Evolutionary conservation across 53 echinoderm and acorn worm genomes (phyloP).

Genomic region (Hippasteria phrygiana): DNA sequence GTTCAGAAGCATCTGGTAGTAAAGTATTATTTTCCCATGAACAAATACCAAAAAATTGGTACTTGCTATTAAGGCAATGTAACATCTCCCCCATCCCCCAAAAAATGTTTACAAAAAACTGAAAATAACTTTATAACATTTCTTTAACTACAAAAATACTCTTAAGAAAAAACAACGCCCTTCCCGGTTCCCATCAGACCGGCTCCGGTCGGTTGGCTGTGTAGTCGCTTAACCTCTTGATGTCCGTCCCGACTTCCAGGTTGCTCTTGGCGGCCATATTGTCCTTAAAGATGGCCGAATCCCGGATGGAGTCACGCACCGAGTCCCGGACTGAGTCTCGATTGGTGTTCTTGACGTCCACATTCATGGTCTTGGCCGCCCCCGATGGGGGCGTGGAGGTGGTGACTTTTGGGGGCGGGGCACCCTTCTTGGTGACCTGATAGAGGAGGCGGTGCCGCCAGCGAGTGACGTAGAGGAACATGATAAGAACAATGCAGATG

Average conservation of each 20-base stretch:
- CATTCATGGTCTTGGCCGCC: conserved; percentile 84
- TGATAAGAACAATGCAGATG: conserved; percentile 81
- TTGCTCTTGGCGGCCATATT: conserved; percentile 82
- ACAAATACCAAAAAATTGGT: too few relatives aligned
- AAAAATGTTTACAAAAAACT: neutral
- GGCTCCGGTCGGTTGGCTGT: conserved; percentile 14
- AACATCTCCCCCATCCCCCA: neutral
- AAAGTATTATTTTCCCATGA: neutral
- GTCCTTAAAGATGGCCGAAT: conserved; percentile 93
- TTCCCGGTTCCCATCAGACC: conserved; percentile 33
- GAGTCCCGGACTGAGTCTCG: conserved; percentile 79
- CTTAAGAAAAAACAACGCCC: neutral
- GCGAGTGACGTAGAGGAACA: conserved; percentile 88
- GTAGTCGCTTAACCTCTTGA: conserved; percentile 74
- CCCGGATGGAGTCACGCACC: conserved; percentile 85
- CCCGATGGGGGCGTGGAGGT: conserved; percentile 58
- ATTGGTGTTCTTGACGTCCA: conserved; percentile 82
- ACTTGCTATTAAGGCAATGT: neutral
- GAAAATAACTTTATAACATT: neutral
- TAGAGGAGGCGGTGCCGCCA: conserved; percentile 91
- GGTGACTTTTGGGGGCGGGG: conserved; percentile 66
- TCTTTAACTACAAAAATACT: conserved; percentile 42
- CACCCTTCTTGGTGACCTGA: conserved; percentile 83
- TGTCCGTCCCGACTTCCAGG: conserved; percentile 76
- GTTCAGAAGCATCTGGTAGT: neutral